A percentile compares a stretch with the other conserved stretches of the same genome.
These are phyloP conservation scores for Acanthurus lineatus DNA, from an alignment of 2,797 vertebrate species.

Conservation along the genomic window DNA sequence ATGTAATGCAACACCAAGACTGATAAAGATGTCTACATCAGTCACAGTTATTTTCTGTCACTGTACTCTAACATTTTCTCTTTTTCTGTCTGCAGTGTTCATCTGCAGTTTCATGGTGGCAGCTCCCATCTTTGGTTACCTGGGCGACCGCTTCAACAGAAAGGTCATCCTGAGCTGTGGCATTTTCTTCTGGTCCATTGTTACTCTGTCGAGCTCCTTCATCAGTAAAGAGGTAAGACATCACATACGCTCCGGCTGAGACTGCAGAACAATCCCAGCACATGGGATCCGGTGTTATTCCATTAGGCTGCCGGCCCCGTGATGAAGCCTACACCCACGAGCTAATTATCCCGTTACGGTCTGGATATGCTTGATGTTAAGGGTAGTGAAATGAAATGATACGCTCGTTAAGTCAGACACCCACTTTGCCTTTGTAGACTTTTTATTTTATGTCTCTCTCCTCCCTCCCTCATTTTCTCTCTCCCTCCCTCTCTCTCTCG, in stretches of 20 bases:
- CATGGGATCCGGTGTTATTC: constrained; percentile 14
- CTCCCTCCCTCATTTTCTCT: constrained; percentile 1
- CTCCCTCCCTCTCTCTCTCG: constrained; percentile 4
- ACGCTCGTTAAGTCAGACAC: constrained; percentile 70
- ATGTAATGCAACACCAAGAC: neutral
- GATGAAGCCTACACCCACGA: constrained; percentile 17
- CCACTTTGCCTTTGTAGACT: constrained; percentile 52
- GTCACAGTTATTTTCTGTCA: constrained; percentile 10
- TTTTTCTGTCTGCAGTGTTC: constrained; percentile 86
- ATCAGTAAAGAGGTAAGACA: constrained; percentile 81
- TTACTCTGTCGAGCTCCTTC: constrained; percentile 91
- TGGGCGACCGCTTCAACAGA: constrained; percentile 93
- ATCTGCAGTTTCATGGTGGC: constrained; percentile 93
- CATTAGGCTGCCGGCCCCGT: constrained; percentile 21
- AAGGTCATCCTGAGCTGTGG: constrained; percentile 91
- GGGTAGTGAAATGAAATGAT: constrained; percentile 73
- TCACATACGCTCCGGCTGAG: neutral
- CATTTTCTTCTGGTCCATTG: constrained; percentile 90
- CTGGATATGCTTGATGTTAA: constrained; percentile 70
- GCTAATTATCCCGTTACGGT: constrained; percentile 67
- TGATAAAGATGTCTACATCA: neutral
- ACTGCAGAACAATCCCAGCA: neutral
- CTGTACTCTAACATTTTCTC: constrained; percentile 26
- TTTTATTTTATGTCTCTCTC: constrained; percentile 21
- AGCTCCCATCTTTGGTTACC: constrained; percentile 94